Evolutionary conservation across 2,888 invertebrate species (phyloP), one percentile per base, ranked within the genome.

Genomic region (Cartodere bifasciata): DNA sequence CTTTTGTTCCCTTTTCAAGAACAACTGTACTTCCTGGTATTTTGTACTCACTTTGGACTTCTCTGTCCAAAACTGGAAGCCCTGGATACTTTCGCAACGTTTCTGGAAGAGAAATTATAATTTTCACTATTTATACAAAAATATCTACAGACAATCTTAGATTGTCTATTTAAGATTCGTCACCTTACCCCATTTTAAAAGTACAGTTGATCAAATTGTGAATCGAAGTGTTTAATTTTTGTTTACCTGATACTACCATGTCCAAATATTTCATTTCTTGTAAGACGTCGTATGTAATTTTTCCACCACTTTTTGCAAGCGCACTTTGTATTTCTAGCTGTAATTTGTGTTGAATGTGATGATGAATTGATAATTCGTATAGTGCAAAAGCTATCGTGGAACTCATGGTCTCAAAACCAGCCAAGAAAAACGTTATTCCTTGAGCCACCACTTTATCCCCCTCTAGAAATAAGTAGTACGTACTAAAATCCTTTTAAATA

Each of bases 361-460:
- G 64, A 36, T 70, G 54, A 0, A 64, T 55, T 1, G 68, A 67
- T 28, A 74, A 48, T 50, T 70, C 68, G 44, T 71, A 62, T 20
- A 72, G 55, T 4, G 67, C 53, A 44, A 69, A 70, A 13, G 67
- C 64, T 26, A 72, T 56, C 0, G 70, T 67, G 0, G 70, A 65
- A 0, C 70, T 68, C 0, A 70, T 68, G 4, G 72, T 73, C 51
- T 74, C 73, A 46, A 67, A 73, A 1, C 72, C 73, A 1, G 71
- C 74, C 6, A 67, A 55, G 48, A 72, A 71, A 40, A 74, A 71
- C 30, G 70, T 65, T 41, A 68, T 65, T 1, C 67, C 66, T 32
- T 72, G 70, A 0, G 71, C 69, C 20, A 67, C 63, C 47, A 69
- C 65, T 35, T 64, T 62, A 56, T 67, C 65, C 38, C 68, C 64